These are phyloP conservation scores for Coenonympha arcania DNA, from an alignment of 2,888 invertebrate species.

Conservation along the genomic window DNA sequence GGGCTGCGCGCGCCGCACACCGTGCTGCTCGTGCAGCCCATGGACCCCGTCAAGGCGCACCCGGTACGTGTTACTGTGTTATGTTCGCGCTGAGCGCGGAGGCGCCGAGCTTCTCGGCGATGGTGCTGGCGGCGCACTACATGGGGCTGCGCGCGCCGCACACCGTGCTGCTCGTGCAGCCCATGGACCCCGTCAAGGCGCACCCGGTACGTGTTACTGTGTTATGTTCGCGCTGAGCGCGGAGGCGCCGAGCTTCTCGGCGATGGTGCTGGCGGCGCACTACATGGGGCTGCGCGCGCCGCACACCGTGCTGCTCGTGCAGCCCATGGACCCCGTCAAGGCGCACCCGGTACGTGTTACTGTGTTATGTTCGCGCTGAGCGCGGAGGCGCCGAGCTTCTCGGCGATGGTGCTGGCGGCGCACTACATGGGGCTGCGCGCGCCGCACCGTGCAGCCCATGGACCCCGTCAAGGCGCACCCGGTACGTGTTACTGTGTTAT, in stretches of 20 bases:
- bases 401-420: conserved; percentile 89
- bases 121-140: conserved; percentile 93
- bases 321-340: conserved; percentile 78
- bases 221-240: conserved; percentile 88
- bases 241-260: conserved; percentile 84
- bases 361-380: conserved; percentile 91
- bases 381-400: conserved; percentile 83
- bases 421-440: conserved; percentile 93
- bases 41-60: conserved; percentile 68
- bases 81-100: conserved; percentile 88
- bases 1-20: conserved; percentile 87
- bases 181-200: conserved; percentile 73
- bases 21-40: conserved; percentile 89
- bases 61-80: conserved; percentile 40
- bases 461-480: conserved; percentile 55
- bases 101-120: conserved; percentile 84
- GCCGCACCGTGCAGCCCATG: conserved; percentile 85
- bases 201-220: conserved; percentile 41
- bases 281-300: conserved; percentile 90
- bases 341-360: conserved; percentile 41
- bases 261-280: conserved; percentile 90
- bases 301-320: conserved; percentile 89
- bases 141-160: conserved; percentile 88
- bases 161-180: conserved; percentile 91
- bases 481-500: conserved; percentile 39